Conservation (phyloP, 92 coral and sea anemone species). For the Porites divaricata region DNA sequence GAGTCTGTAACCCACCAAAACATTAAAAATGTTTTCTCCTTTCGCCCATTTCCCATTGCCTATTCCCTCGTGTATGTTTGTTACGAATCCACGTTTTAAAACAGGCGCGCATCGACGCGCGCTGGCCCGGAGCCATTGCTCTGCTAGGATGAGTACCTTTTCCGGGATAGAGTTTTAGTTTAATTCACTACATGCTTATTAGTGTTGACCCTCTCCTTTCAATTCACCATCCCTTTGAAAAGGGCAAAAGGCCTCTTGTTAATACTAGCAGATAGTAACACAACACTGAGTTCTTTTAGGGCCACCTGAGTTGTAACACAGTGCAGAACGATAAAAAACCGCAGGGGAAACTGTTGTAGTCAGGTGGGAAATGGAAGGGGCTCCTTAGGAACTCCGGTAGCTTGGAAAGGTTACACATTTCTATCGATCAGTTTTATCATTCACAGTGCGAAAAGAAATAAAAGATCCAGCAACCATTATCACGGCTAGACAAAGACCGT, state of each 20-base stretch:
- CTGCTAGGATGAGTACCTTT: neutral
- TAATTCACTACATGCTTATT: slow-evolving; percentile 15
- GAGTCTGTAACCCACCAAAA: too few relatives aligned
- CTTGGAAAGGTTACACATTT: too few relatives aligned
- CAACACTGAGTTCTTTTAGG: slow-evolving; percentile 4
- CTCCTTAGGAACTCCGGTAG: too few relatives aligned
- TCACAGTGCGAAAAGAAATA: too few relatives aligned
- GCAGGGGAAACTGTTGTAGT: too few relatives aligned
- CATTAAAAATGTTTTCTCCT: too few relatives aligned
- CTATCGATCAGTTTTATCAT: too few relatives aligned
- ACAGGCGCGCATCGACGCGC: neutral
- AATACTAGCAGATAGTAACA: slow-evolving; percentile 18
- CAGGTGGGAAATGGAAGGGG: too few relatives aligned
- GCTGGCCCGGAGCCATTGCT: neutral
- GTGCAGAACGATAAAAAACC: too few relatives aligned
- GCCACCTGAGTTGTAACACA: slow-evolving; percentile 21
- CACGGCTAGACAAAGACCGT: too few relatives aligned
- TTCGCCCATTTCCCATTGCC: too few relatives aligned
- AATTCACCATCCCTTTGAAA: slow-evolving; percentile 18
- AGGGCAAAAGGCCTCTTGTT: slow-evolving; percentile 16
- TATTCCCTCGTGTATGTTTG: neutral
- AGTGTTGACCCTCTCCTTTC: slow-evolving; percentile 23
- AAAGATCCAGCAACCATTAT: too few relatives aligned
- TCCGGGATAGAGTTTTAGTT: neutral
- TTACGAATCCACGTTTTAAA: neutral